Base-by-base conservation (phyloP, 1,140 invertebrate genomes). In the Gonatopus flavifemur region DNA sequence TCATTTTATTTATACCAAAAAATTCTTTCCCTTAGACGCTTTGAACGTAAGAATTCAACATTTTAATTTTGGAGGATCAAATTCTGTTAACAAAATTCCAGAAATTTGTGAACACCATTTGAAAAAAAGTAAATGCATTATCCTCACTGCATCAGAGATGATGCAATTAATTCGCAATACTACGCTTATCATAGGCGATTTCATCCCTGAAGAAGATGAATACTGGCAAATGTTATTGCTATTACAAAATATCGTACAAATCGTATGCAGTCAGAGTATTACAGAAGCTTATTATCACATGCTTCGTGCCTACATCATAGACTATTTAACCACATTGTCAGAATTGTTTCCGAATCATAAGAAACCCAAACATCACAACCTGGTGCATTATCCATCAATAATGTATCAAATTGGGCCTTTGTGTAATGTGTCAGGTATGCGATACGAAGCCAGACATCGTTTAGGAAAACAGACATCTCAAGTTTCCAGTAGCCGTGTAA, bases 401-500 rank as follows among this genome's bases (percentile, higher is more conserved):
- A 56, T 56, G 44, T 35, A 13, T 31, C 43, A 18, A 10, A 32
- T 33, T 9, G 54, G 49, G 19, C 54, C 49, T 0, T 20, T 52
- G 3, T 38, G 39, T n/a, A 2, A 43, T 24, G 16, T 56, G 30
- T 42, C 38, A 15, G 48, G 44, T 1, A 48, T 56, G 38, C 16
- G 54, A n/a, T 48, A 45, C 15, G 54, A 56, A 39, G 47, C 32
- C 37, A 51, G 38, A 40, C 52, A 57, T 35, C 7, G 38, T 3
- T 39, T 49, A 19, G 33, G 39, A 12, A 43, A 42, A 25, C 12
- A 15, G 12, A 18, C 8, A 12, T 19, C 38, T 4, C 20, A n/a
- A n/a, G 21, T 21, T 15, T 40, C 38, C 10, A 15, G 4, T 10
- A 40, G n/a, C 21, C 38, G 38, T 5, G n/a, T 20, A 5, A 40